phyloP scores from a whole-genome alignment of 2,113 vertebrate genomes.

The Neoarius graeffei region DNA sequence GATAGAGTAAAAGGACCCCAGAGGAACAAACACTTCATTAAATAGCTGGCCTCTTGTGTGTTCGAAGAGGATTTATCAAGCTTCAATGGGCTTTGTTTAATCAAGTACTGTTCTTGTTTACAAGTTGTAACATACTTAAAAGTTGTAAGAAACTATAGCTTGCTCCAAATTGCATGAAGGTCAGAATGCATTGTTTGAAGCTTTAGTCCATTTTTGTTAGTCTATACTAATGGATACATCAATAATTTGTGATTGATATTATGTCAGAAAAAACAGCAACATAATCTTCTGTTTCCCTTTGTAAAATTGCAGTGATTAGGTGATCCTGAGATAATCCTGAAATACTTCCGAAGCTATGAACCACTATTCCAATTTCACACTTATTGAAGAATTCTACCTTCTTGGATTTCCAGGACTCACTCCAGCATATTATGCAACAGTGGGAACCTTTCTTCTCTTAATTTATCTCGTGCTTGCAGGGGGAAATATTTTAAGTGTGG shows the following conservation, averaged over 20 bases:
- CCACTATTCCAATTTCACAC: slow-evolving; percentile 6
- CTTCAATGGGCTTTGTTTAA: neutral
- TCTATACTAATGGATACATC: neutral
- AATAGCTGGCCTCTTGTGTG: neutral
- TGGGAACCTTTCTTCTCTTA: slow-evolving; percentile 31
- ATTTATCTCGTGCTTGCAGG: slow-evolving; percentile 34
- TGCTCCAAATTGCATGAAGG: neutral
- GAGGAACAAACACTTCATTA: neutral
- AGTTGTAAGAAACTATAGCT: neutral
- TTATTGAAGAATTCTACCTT: slow-evolving; percentile 43
- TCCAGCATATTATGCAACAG: slow-evolving; percentile 34
- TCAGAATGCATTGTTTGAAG: neutral
- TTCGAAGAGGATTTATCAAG: neutral
- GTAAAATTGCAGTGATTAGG: slow-evolving; percentile 16
- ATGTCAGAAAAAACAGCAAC: neutral
- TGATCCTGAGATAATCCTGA: neutral
- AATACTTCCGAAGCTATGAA: slow-evolving; percentile 15
- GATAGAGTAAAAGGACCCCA: neutral
- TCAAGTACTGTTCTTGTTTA: neutral
- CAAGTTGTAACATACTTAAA: neutral
- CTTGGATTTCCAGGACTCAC: slow-evolving; percentile 49
- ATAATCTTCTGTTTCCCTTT: neutral
- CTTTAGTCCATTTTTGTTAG: neutral
- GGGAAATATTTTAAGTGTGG: slow-evolving; percentile 48
- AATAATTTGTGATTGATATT: neutral